These are phyloP conservation scores for Ischnus inquisitorius DNA, from an alignment of 2,888 invertebrate genomes.

Conservation along the genomic window DNA sequence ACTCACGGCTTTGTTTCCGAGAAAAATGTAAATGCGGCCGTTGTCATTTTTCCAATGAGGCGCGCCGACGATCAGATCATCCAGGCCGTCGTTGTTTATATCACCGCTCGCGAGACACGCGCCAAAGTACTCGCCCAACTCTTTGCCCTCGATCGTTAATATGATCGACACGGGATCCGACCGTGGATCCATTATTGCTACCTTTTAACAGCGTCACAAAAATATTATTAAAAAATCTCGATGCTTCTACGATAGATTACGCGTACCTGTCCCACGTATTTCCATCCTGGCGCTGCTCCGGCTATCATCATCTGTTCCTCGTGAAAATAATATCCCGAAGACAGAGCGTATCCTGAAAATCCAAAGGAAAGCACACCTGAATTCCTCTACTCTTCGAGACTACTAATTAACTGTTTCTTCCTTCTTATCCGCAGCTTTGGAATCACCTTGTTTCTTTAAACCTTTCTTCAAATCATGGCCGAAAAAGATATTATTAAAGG, in stretches of 20 bases:
- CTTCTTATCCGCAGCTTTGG: no score
- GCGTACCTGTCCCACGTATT: constrained; percentile 74
- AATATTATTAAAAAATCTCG: neutral
- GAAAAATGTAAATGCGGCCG: constrained; percentile 77
- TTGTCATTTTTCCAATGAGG: constrained; percentile 80
- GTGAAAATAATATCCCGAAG: constrained; percentile 77
- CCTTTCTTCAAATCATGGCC: no score
- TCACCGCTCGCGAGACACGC: constrained; percentile 79
- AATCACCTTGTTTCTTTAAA: no score
- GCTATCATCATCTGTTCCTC: constrained; percentile 71
- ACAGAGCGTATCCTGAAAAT: constrained; percentile 77
- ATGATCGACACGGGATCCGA: constrained; percentile 49
- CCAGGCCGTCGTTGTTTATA: constrained; percentile 78
- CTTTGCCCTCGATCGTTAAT: constrained; percentile 71
- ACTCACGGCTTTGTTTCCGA: constrained; percentile 69
- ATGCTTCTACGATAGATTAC: neutral
- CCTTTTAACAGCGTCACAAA: constrained; percentile 66
- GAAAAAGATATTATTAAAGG: no score
- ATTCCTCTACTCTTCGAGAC: neutral
- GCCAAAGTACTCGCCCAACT: constrained; percentile 80
- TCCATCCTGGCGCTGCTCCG: constrained; percentile 77
- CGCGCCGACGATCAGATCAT: constrained; percentile 81
- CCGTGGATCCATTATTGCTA: constrained; percentile 71
- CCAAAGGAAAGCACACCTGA: neutral
- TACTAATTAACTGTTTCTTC: no score